Base-by-base conservation (phyloP, 2,797 vertebrate species). In the Acanthiza pusilla region DNA sequence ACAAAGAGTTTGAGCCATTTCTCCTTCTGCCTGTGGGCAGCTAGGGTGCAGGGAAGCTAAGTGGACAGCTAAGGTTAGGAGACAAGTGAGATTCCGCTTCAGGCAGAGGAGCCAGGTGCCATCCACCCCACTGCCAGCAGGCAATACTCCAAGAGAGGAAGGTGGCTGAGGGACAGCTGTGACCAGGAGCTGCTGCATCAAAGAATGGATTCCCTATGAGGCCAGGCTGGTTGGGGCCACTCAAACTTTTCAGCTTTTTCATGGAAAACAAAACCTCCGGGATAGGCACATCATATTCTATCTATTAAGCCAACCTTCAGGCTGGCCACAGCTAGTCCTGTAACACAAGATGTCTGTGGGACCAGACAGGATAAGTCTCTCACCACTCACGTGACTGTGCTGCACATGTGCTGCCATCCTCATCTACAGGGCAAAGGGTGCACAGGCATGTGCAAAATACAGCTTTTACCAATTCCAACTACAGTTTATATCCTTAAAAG, bases 321-420 rank as follows among this genome's bases (percentile, higher is more conserved):
- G 38, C 32, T 74, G 76, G 43, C 60, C 8, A 3, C 1, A 5
- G 32, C 13, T 11, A 48, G 34, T 50, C 40, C 18, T 21, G 32
- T 21, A 86, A 74, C 2, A 23, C 9, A 23, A 30, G 63, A 42
- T 0, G 0, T 34, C n/a, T 16, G 1, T 14, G 5, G 0, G 27
- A 70, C 1, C 2, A 3, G 45, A 25, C 17, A 43, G 30, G 60
- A 15, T 19, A 6, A 43, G 23, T 9, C 11, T 60, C 50, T 62
- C 10, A 3, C 16, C 7, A 3, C 32, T 45, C 9, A 4, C 11
- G 26, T 1, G 0, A 2, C 11, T 19, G 6, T 34, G 16, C 23
- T 27, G 14, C 26, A 27, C 1, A 2, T 7, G 5, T 1, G 2
- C 29, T 38, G 53, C 50, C 22, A 21, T 26, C 51, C 61, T 32